Evolutionary conservation across 2,888 invertebrate genomes (phyloP), one percentile per base, ranked within the genome.

Genomic region (Dryococelus australis): DNA sequence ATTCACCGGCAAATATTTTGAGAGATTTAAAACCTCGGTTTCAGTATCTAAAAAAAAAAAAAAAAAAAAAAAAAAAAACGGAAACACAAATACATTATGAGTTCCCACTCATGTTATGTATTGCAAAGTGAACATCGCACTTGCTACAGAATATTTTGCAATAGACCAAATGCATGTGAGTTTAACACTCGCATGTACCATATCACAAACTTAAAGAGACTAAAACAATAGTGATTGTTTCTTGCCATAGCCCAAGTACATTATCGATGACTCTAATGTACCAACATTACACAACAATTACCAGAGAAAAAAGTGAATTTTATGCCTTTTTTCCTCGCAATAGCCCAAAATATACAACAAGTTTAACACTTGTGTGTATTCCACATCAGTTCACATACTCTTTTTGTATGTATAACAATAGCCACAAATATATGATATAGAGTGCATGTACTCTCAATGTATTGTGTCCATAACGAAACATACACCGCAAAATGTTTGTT

Each of bases 221-320:
- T 65, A 43, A 86, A 87, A 86, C 87, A 79, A 88, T 85, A 84
- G 84, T 86, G 84, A 84, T 87, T 87, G 86, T 86, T 89, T 88
- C 84, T 86, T 88, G 89, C 89, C 88, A 89, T 89, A 89, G 89
- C 89, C 89, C 89, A 85, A 87, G 87, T 89, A 87, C 88, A 87
- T 89, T 87, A 87, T 88, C 78, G 65, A 86, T 87, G 84, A 88
- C 88, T 87, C 86, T 88, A 87, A 88, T 84, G 88, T 87, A 88
- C 47, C 83, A 28, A 81, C 51, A 85, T 43, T 87, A 80, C 88
- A 88, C 87, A 88, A 86, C 43, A 86, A 87, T 86, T 84, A 86
- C 87, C 87, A 88, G 87, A 88, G 85, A 85, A 87, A 84, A 81
- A 79, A 87, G 87, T 87, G 87, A 87, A 84, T 88, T 87, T 86